These are phyloP conservation scores for Ormyrus rosae DNA, from an alignment of 2,888 invertebrate genomes.

Conservation along the genomic window DNA sequence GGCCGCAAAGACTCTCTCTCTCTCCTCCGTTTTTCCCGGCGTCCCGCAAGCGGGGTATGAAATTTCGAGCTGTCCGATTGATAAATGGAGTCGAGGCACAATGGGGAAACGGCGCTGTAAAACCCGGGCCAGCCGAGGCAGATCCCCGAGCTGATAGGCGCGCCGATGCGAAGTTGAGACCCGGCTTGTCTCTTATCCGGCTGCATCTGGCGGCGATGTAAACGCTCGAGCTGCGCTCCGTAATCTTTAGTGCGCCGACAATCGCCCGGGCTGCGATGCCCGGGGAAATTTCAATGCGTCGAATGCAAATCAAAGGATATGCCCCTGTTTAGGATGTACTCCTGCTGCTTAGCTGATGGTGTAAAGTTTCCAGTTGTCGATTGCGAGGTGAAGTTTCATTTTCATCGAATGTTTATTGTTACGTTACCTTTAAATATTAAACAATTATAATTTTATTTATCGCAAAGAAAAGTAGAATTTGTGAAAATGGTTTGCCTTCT, in stretches of 20 bases:
- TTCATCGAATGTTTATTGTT: no score
- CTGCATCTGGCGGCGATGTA: conserved; percentile 57
- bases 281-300: conserved; percentile 38
- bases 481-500: no score
- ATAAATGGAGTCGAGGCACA: conserved; percentile 47
- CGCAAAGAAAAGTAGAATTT: no score
- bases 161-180: not conserved
- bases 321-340: no score
- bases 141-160: not conserved
- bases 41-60: not conserved
- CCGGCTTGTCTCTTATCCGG: not conserved
- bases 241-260: conserved; percentile 50
- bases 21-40: not conserved
- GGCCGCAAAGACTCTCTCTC: no score
- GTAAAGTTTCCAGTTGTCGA: no score
- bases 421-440: no score
- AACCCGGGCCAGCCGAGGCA: conserved; percentile 5
- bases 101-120: conserved; percentile 21
- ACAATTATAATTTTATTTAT: no score
- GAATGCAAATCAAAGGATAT: conserved; percentile 37
- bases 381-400: no score
- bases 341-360: no score
- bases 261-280: not conserved
- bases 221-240: conserved; percentile 53
- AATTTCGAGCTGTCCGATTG: conserved; percentile 40